These are phyloP conservation scores for Paramisgurnus dabryanus DNA, from an alignment of 2,113 vertebrate species.

Conservation along the genomic window DNA sequence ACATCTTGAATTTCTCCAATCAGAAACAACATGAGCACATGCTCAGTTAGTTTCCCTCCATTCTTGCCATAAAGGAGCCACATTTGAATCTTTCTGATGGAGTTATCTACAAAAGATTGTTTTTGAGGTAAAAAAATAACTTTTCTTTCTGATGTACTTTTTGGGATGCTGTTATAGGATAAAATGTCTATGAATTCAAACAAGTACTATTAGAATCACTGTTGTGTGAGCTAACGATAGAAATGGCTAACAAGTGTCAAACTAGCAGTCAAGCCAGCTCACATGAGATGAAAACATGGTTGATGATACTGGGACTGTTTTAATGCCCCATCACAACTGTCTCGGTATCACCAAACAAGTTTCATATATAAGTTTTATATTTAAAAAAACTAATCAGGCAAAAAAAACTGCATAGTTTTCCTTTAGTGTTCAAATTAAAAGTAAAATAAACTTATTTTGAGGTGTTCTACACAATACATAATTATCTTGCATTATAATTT, in stretches of 20 bases:
- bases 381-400: neutral
- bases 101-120: neutral
- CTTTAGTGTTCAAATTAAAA: too few species aligned
- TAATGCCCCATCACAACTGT: constrained; percentile 7
- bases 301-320: constrained; percentile 22
- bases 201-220: constrained; percentile 26
- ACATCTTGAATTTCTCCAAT: neutral
- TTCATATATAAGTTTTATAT: neutral
- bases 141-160: constrained; percentile 26
- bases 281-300: constrained; percentile 35
- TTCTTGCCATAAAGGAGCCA: constrained; percentile 21
- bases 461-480: too few species aligned
- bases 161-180: constrained; percentile 33
- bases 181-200: constrained; percentile 14
- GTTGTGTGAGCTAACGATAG: neutral
- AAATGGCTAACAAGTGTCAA: neutral
- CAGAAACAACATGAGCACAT: constrained; percentile 8
- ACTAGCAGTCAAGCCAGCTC: constrained; percentile 18
- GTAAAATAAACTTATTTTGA: too few species aligned
- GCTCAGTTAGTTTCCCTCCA: constrained; percentile 19
- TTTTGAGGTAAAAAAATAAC: neutral
- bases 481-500: too few species aligned
- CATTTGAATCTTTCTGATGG: constrained; percentile 2
- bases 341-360: neutral
- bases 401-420: neutral